Percentiles rank a stretch among this genome's conserved stretches.
phyloP scores from a whole-genome alignment of 2,888 invertebrate genomes.

The Tolmerus cingulatus region DNA sequence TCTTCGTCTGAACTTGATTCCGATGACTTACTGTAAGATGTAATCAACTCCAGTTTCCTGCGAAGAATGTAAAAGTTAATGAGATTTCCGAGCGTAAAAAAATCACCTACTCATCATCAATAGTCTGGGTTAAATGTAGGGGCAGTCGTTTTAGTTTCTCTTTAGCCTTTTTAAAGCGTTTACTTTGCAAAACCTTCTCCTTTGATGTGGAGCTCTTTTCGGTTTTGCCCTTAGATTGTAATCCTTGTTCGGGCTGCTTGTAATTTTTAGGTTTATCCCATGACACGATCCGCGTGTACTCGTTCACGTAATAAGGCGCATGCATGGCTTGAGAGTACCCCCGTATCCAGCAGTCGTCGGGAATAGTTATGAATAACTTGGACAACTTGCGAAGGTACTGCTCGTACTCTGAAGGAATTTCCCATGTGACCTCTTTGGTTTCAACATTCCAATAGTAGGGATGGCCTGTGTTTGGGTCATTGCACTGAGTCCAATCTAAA shows the following conservation, averaged over 20 bases:
- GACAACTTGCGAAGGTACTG: constrained; percentile 44
- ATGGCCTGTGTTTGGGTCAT: constrained; percentile 69
- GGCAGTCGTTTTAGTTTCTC: constrained; percentile 50
- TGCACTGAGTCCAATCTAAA: constrained; percentile 70
- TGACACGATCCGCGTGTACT: constrained; percentile 49
- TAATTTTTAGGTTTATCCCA: constrained; percentile 50
- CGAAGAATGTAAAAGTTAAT: background rate
- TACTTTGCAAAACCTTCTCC: constrained; percentile 43
- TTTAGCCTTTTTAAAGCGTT: constrained; percentile 43
- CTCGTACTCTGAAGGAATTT: constrained; percentile 66
- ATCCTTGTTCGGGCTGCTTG: constrained; percentile 32
- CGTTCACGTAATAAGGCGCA: constrained; percentile 50
- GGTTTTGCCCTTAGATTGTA: background rate
- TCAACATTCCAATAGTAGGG: constrained; percentile 72
- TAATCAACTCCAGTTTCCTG: constrained; percentile 69
- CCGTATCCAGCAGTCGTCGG: constrained; percentile 44
- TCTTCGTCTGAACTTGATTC: constrained; percentile 63
- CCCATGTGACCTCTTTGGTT: constrained; percentile 73
- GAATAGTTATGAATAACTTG: constrained; percentile 2
- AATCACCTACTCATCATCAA: constrained; percentile 59
- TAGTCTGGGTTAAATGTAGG: constrained; percentile 56
- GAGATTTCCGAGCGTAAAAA: background rate
- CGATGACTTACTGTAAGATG: constrained; percentile 67
- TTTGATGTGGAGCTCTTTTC: constrained; percentile 51
- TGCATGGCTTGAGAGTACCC: constrained; percentile 48